These are phyloP conservation scores for Lordiphosa fenestrarum DNA, from an alignment of 2,888 invertebrate genomes.

Conservation along the genomic window DNA sequence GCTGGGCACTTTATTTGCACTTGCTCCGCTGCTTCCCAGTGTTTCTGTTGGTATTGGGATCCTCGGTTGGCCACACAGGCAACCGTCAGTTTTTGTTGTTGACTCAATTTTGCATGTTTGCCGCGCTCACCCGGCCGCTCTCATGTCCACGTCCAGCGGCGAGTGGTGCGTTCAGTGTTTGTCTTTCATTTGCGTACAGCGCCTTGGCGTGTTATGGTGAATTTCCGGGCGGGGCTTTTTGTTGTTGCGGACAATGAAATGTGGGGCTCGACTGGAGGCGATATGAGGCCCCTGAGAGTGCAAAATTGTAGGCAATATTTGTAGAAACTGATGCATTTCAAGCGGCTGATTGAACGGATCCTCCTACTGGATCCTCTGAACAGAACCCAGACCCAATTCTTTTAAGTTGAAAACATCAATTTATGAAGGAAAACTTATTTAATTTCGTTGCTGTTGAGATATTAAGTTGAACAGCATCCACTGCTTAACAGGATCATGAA, in stretches of 20 bases:
- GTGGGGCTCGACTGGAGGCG: constrained; percentile 7
- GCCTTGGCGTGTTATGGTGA: constrained; percentile 45
- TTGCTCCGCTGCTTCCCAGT: constrained; percentile 21
- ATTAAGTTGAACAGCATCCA: too few species aligned
- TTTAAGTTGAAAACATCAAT: too few species aligned
- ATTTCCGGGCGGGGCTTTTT: constrained; percentile 1
- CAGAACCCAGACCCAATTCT: too few species aligned
- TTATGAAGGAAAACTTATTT: too few species aligned
- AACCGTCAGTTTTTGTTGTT: constrained; percentile 48
- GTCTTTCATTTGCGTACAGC: constrained; percentile 64
- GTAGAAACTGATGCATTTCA: too few species aligned
- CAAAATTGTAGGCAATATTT: too few species aligned
- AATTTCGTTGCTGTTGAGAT: too few species aligned
- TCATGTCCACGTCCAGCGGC: constrained; percentile 11
- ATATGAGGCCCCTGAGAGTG: too few species aligned
- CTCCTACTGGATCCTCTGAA: too few species aligned
- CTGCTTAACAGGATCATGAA: too few species aligned
- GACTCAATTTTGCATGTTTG: constrained; percentile 57
- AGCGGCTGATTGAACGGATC: too few species aligned
- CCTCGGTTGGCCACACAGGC: constrained; percentile 36
- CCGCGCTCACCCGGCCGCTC: constrained; percentile 59
- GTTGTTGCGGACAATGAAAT: constrained; percentile 27
- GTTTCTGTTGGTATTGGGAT: constrained; percentile 30
- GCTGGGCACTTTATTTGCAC: constrained; percentile 59
- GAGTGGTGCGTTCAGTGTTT: constrained; percentile 42